Evolutionary conservation across 1,140 invertebrate species (phyloP).

Genomic region (Bombus polaris): DNA sequence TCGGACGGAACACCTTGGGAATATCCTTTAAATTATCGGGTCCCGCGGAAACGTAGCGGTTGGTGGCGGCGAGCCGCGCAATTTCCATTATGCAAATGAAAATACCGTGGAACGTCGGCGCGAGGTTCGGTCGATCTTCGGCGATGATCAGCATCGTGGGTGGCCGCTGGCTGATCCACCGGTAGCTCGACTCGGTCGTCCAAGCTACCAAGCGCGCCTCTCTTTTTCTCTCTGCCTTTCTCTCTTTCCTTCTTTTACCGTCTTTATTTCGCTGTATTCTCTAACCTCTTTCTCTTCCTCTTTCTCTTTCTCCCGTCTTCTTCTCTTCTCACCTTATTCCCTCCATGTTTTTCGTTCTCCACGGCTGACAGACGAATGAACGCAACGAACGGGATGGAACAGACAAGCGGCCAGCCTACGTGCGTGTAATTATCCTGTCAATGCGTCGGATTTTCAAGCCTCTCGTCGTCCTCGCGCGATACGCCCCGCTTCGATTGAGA

Average conservation of each 20-base stretch:
- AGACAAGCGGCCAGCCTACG: slow-evolving; percentile 52
- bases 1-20: neutral
- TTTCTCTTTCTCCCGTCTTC: neutral
- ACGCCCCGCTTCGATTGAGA: slow-evolving; percentile 62
- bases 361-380: slow-evolving; percentile 42
- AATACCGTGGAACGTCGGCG: slow-evolving; percentile 59
- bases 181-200: slow-evolving; percentile 51
- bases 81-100: slow-evolving; percentile 67
- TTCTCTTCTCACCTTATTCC: neutral
- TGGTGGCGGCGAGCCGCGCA: slow-evolving; percentile 14
- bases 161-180: slow-evolving; percentile 61
- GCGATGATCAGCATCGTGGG: slow-evolving; percentile 62
- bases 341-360: neutral
- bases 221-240: neutral
- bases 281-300: slow-evolving; percentile 11
- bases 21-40: slow-evolving; percentile 29
- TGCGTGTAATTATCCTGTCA: slow-evolving; percentile 68
- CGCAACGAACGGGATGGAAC: slow-evolving; percentile 10
- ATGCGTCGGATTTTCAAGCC: slow-evolving; percentile 66
- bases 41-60: slow-evolving; percentile 19
- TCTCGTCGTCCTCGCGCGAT: slow-evolving; percentile 49
- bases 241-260: neutral
- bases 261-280: neutral
- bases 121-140: slow-evolving; percentile 62
- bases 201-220: slow-evolving; percentile 44